Evolutionary conservation across 1,140 invertebrate species (phyloP), one percentile per base, ranked within the genome.

Genomic region (Bombus impatiens): DNA sequence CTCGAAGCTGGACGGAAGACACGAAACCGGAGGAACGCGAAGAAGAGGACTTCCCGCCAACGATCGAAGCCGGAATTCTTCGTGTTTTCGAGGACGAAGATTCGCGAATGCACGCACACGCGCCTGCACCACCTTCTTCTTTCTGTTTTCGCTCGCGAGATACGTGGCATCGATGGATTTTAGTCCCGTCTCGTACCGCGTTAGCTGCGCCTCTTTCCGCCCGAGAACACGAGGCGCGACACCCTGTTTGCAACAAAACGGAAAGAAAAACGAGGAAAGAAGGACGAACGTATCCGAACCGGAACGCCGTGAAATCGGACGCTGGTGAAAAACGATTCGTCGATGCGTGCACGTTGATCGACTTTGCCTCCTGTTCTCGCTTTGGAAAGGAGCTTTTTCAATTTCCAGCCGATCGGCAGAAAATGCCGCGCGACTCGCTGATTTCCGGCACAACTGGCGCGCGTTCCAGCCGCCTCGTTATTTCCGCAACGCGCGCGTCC

Each of bases 31-130:
- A 75, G 12, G 40, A 57, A 32, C 53, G 59, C 53, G 53, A n/a
- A 53, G 32, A 32, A 53, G 37, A 68, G 15, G 53, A 82, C 18
- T 12, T 25, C 1, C 25, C 5, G 12, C 9, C 22, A 62, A n/a
- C 25, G 40, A 22, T 40, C 62, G 81, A 25, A 28, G 5, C 62
- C 35, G 72, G 74, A 44, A 59, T 59, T 79, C 47, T 10, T 37
- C 68, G 32, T 22, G 42, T 62, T 59, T 85, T 85, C 83, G 53
- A 85, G 83, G 32, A 85, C 53, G 83, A 85, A 62, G 47, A 59
- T 65, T 37, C 47, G 32, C 35, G 35, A 59, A 79, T 59, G 67
- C 83, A 72, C 83, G 82, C 83, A 79, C 67, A 79, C 53, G 37
- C 47, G 76, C 15, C 47, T 44, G 65, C 82, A 37, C 83, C 47